Conservation (phyloP, 2,113 vertebrate species). For the Colinus virginianus region DNA sequence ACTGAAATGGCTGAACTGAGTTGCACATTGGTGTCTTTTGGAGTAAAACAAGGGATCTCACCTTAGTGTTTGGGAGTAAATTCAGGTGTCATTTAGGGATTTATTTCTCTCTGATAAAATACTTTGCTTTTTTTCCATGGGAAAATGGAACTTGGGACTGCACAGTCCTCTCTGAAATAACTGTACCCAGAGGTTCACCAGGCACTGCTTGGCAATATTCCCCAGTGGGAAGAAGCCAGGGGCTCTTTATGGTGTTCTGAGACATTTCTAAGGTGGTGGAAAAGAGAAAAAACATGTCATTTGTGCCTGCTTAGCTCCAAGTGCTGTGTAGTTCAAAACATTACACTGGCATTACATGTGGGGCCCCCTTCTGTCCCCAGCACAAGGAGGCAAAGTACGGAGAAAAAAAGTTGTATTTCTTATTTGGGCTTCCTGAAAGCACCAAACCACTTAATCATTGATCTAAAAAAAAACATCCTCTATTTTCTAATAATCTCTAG, state of each 20-base stretch:
- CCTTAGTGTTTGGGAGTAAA: background rate
- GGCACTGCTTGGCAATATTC: background rate
- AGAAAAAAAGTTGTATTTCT: conserved; percentile 64
- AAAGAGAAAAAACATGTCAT: rapidly evolving
- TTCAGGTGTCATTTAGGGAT: background rate
- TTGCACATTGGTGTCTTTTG: background rate
- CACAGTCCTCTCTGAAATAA: background rate
- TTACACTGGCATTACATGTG: rapidly evolving
- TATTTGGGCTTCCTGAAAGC: conserved; percentile 69
- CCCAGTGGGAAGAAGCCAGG: rapidly evolving
- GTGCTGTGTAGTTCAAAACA: background rate
- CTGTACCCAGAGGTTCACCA: background rate
- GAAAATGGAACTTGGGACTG: background rate
- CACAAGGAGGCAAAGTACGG: background rate
- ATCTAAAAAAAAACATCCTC: conserved; percentile 59
- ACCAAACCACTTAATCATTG: conserved; percentile 77
- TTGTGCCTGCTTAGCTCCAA: background rate
- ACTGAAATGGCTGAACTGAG: background rate
- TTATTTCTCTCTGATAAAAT: background rate
- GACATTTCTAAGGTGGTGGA: background rate
- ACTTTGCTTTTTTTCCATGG: background rate
- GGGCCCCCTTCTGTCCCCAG: background rate
- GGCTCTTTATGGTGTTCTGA: background rate
- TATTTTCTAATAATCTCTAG: conserved; percentile 80
- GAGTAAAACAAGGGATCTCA: background rate